These are phyloP conservation scores for Octopus sinensis DNA, from an alignment of 1,140 invertebrate species.

Conservation along the genomic window DNA sequence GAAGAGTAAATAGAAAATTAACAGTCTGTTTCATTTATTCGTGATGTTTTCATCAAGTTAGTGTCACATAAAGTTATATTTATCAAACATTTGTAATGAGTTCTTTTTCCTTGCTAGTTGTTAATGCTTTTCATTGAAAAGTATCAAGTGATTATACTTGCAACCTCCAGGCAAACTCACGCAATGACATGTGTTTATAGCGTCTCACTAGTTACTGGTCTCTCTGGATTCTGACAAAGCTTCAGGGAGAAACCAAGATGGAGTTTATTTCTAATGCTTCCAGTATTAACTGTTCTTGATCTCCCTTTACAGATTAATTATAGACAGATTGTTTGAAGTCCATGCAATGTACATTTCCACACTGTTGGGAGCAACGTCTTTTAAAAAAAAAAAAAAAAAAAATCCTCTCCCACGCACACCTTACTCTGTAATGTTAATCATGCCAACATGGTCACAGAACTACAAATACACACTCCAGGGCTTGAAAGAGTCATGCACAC, in stretches of 20 bases:
- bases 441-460: neutral
- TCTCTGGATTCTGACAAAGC: neutral
- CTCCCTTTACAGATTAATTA: neutral
- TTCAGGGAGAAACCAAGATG: neutral
- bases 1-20: too few relatives aligned
- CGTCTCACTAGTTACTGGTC: neutral
- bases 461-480: neutral
- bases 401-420: neutral
- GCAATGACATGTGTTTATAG: neutral
- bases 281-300: neutral
- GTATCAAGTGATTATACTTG: too few relatives aligned
- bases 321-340: neutral
- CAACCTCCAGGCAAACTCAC: neutral
- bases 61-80: too few relatives aligned
- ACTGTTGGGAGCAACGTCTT: neutral
- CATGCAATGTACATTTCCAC: neutral
- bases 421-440: neutral
- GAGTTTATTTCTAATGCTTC: constrained; percentile 3
- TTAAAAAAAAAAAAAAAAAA: too few relatives aligned
- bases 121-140: too few relatives aligned
- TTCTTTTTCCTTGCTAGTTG: too few relatives aligned
- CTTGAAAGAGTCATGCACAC: neutral
- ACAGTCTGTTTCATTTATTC: too few relatives aligned
- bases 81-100: too few relatives aligned
- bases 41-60: too few relatives aligned